Percentiles rank a stretch among this genome's conserved stretches.
These are phyloP conservation scores for Leucania comma DNA, from an alignment of 2,888 invertebrate species.

Conservation along the genomic window DNA sequence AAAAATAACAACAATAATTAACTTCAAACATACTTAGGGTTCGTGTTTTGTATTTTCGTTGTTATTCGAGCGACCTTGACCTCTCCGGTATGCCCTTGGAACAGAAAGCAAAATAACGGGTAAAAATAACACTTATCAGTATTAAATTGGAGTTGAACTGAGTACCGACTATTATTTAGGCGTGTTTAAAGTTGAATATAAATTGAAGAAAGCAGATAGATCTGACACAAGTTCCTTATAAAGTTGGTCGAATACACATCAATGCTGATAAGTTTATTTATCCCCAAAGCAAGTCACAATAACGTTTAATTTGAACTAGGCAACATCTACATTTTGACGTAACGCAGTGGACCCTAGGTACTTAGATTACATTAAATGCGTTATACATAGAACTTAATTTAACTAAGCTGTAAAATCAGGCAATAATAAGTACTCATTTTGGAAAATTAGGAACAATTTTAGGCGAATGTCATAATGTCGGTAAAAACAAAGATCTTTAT, in stretches of 20 bases:
- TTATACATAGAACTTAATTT: constrained; percentile 47
- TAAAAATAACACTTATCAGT: constrained; percentile 11
- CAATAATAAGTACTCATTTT: constrained; percentile 54
- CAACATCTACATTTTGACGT: constrained; percentile 71
- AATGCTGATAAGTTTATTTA: constrained; percentile 24
- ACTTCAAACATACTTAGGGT: constrained; percentile 8
- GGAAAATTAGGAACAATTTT: constrained; percentile 60
- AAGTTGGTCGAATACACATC: background rate
- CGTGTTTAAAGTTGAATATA: background rate
- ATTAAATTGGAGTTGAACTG: background rate
- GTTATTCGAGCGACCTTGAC: constrained; percentile 6
- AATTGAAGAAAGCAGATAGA: background rate
- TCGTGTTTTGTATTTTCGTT: constrained; percentile 7
- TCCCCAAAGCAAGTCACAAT: constrained; percentile 30
- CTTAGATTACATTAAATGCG: constrained; percentile 69
- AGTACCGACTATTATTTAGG: background rate
- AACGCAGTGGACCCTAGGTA: constrained; percentile 80
- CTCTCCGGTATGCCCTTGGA: background rate
- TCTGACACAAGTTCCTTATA: background rate
- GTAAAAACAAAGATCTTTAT: constrained; percentile 30
- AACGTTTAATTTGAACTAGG: constrained; percentile 70
- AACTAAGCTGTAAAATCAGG: constrained; percentile 50
- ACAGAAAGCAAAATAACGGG: constrained; percentile 9
- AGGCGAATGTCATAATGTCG: constrained; percentile 52
- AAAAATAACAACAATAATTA: constrained; percentile 9